Conservation (phyloP, 1,140 invertebrate genomes). For the Eufriesea mexicana region DNA sequence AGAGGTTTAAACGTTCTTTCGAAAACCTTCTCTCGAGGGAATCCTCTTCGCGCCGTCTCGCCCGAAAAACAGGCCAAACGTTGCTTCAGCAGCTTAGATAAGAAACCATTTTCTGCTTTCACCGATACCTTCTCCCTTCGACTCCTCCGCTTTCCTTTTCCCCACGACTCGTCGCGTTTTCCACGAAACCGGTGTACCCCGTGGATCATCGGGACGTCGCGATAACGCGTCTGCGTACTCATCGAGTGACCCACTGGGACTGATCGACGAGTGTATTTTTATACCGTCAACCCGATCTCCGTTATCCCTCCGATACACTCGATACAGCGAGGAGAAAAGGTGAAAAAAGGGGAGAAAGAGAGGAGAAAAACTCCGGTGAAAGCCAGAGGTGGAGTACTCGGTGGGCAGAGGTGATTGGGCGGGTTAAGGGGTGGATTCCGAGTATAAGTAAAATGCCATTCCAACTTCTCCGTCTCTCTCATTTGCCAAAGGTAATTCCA, state of each 20-base stretch:
- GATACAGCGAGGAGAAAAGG: background rate
- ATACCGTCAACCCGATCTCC: no score
- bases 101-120: constrained; percentile 36
- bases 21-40: background rate
- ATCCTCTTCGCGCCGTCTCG: background rate
- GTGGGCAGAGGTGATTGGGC: background rate
- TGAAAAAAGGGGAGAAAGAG: background rate
- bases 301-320: no score
- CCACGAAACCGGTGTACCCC: background rate
- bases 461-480: no score
- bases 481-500: background rate
- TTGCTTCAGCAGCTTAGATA: no score
- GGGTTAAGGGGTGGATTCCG: background rate
- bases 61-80: no score
- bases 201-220: background rate
- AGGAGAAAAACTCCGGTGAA: background rate
- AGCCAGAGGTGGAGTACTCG: background rate
- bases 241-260: background rate
- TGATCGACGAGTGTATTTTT: no score
- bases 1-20: background rate
- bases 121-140: background rate
- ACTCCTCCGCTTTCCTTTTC: background rate
- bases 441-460: background rate
- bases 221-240: background rate
- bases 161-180: background rate